Base-by-base conservation (phyloP, 1,140 invertebrate species). In the Paracyclopina nana region DNA sequence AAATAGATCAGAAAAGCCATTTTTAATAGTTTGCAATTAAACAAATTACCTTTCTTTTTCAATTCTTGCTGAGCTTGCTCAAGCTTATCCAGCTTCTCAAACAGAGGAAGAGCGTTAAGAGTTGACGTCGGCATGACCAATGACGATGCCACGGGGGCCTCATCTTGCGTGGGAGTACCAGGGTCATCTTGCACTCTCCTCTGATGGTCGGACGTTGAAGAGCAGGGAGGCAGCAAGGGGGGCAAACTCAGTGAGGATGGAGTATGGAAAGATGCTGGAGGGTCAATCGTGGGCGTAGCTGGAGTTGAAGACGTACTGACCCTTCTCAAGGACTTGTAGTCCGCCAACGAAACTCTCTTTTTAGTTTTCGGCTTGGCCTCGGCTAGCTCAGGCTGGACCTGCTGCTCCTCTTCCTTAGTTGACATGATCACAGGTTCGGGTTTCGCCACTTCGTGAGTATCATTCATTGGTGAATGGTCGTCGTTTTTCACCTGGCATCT, bases 301-400 rank as follows among this genome's bases (percentile, higher is more conserved):
- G n/a, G n/a, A n/a, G n/a, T n/a, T n/a, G n/a, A n/a, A n/a, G n/a
- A n/a, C n/a, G n/a, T n/a, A n/a, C n/a, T n/a, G n/a, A n/a, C n/a
- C n/a, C n/a, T n/a, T n/a, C n/a, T n/a, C n/a, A 34, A 3, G 4
- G 22, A 14, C 26, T 52, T 52, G 25, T 52, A 52, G 25, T 52
- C 50, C 16, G 50, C 50, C 22, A 52, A 20, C 2, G 50, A 46
- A 25, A 52, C 50, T 44, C 40, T 42, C 38, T 43, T 42, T 14
- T 43, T 46, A 6, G 27, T 28, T 31, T 48, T 48, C 24, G 45
- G 45, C 27, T 48, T 48, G 4, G 6, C 11, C n/a, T 14, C n/a
- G 20, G 6, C 6, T 20, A 8, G 8, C 3, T n/a, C n/a, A 16
- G 34, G 29, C 14, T 38, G n/a, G 5, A 38, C 34, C 3, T n/a